Conservation (phyloP, 2,888 invertebrate genomes). For the Tanypteryx hageni region DNA sequence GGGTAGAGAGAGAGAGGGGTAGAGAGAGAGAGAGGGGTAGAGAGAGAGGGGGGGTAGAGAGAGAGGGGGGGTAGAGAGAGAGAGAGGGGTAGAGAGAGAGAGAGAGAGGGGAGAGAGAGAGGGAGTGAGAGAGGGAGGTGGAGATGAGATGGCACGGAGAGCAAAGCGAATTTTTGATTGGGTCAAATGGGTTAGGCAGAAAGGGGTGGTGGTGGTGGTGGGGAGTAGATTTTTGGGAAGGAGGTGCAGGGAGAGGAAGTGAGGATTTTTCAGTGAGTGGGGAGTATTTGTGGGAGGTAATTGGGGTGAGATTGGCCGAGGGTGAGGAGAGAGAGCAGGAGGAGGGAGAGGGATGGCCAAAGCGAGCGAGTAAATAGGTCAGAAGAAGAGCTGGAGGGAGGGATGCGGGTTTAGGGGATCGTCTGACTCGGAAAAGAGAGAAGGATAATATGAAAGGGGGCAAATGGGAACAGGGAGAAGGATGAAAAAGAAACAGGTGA, state of each 20-base stretch:
- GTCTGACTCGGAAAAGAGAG: background rate
- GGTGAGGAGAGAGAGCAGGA: too few species aligned
- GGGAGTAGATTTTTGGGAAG: background rate
- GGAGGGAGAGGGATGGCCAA: background rate
- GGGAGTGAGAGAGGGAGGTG: background rate
- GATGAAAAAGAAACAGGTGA: too few species aligned
- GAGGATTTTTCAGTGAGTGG: background rate
- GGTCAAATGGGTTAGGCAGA: background rate
- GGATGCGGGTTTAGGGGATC: background rate
- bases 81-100: background rate
- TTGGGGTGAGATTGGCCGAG: background rate
- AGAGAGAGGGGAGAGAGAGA: background rate
- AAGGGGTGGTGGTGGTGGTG: background rate
- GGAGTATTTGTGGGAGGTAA: conserved; percentile 6
- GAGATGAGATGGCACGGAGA: background rate
- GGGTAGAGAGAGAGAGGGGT: background rate
- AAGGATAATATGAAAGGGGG: background rate
- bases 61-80: background rate
- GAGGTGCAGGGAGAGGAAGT: background rate
- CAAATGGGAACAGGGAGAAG: background rate
- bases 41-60: too few species aligned
- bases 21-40: too few species aligned
- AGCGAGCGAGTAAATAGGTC: background rate
- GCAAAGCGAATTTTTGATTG: conserved; percentile 9
- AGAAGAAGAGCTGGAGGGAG: background rate